These are phyloP conservation scores for Halocynthia aurantium DNA, from an alignment of 23 tunicate genomes.

Conservation along the genomic window DNA sequence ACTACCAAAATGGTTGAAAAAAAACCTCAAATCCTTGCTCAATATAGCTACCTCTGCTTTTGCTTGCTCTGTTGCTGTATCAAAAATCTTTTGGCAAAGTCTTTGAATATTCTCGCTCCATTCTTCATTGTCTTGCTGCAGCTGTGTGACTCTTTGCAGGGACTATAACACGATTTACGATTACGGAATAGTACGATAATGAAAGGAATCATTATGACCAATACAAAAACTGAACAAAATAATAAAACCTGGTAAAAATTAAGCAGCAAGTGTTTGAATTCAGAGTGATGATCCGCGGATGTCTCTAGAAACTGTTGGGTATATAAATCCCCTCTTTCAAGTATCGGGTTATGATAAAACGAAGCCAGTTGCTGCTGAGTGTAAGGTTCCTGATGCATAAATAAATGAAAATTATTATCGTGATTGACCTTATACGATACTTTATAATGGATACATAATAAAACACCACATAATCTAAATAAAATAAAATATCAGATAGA, in stretches of 20 bases:
- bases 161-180: constrained; percentile 9
- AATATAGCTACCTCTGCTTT: constrained; percentile 43
- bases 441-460: not conserved
- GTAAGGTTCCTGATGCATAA: constrained; percentile 36
- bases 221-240: too few relatives aligned
- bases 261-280: constrained; percentile 43
- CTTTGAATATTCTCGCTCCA: constrained; percentile 25
- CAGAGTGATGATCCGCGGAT: constrained; percentile 19
- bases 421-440: too few relatives aligned
- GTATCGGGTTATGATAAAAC: constrained; percentile 58
- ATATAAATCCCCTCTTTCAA: constrained; percentile 47
- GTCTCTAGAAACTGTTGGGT: constrained; percentile 54
- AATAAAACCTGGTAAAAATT: constrained; percentile 45
- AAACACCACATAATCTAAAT: not conserved
- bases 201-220: too few relatives aligned
- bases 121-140: constrained; percentile 12
- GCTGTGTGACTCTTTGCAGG: constrained; percentile 20
- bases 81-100: constrained; percentile 35
- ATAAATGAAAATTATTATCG: not conserved
- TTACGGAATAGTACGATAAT: too few relatives aligned
- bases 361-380: constrained; percentile 31
- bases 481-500: not conserved
- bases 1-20: too few relatives aligned
- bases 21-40: too few relatives aligned
- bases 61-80: constrained; percentile 22